These are phyloP conservation scores for Agriopis leucophaearia DNA, from an alignment of 2,888 invertebrate species.

Conservation along the genomic window DNA sequence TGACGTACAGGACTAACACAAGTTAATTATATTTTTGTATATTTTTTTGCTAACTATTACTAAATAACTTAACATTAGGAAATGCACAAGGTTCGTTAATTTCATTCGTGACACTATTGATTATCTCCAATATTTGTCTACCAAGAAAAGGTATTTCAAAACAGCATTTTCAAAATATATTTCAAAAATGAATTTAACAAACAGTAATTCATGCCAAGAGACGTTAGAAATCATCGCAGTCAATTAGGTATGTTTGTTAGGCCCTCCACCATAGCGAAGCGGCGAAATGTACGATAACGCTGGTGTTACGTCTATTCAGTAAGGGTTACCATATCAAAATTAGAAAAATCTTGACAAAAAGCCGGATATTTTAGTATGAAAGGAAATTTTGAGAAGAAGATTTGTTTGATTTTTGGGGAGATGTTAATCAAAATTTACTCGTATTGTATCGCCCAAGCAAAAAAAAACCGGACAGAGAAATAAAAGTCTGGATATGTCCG, in stretches of 20 bases:
- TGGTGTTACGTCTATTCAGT: neutral
- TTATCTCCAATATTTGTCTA: neutral
- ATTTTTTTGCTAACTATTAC: too few relatives aligned
- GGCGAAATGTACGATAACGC: neutral
- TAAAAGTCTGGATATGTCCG: too few relatives aligned
- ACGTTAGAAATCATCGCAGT: neutral
- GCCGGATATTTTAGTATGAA: too few relatives aligned
- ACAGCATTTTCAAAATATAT: neutral
- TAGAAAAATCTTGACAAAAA: too few relatives aligned
- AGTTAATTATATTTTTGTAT: too few relatives aligned
- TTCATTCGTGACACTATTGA: neutral
- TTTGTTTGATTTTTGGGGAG: too few relatives aligned
- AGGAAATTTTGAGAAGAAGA: too few relatives aligned
- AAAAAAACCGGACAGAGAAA: too few relatives aligned
- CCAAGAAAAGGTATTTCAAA: too few relatives aligned
- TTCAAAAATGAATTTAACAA: neutral
- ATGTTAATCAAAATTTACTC: too few relatives aligned
- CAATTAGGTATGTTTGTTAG: neutral
- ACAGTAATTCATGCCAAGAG: neutral
- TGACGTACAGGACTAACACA: neutral
- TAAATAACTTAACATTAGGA: too few relatives aligned
- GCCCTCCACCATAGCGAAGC: neutral
- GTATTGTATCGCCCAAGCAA: too few relatives aligned
- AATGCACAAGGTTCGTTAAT: neutral
- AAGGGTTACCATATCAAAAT: neutral